These are phyloP conservation scores for Petrocephalus microphthalmus DNA, from an alignment of 2,113 vertebrate genomes.

Conservation along the genomic window DNA sequence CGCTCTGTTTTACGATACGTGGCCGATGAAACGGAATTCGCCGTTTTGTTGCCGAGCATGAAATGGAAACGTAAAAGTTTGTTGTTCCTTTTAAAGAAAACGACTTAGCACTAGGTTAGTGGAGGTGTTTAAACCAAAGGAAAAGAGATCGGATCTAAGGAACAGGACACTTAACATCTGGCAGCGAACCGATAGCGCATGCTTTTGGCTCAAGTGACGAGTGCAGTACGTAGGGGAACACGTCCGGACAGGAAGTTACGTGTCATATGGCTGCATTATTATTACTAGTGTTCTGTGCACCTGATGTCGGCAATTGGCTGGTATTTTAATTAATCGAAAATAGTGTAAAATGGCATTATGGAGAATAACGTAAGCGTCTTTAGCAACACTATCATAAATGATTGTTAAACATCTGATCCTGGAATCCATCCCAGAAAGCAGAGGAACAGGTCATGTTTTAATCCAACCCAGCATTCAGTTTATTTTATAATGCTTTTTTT, in stretches of 20 bases:
- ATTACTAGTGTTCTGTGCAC: not conserved
- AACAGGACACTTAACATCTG: not conserved
- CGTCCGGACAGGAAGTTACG: not conserved
- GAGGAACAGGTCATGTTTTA: not conserved
- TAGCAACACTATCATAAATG: not conserved
- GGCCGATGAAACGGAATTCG: not conserved
- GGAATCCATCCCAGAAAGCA: not conserved
- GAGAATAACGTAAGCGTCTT: not conserved
- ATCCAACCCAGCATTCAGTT: not conserved
- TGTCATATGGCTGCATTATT: not conserved
- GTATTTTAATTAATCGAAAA: not conserved
- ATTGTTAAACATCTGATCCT: not conserved
- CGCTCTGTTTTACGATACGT: not conserved
- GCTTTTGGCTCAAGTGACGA: not conserved
- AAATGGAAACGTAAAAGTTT: not conserved
- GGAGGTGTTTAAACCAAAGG: not conserved
- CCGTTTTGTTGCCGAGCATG: not conserved
- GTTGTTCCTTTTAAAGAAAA: not conserved
- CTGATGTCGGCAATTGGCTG: not conserved
- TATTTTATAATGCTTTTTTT: not conserved
- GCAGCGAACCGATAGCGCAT: not conserved
- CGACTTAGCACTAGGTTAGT: not conserved
- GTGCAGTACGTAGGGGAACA: not conserved
- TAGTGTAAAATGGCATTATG: not conserved
- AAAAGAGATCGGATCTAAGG: not conserved